Base-by-base conservation (phyloP, 1,140 invertebrate genomes). In the Neelides sp. region DNA sequence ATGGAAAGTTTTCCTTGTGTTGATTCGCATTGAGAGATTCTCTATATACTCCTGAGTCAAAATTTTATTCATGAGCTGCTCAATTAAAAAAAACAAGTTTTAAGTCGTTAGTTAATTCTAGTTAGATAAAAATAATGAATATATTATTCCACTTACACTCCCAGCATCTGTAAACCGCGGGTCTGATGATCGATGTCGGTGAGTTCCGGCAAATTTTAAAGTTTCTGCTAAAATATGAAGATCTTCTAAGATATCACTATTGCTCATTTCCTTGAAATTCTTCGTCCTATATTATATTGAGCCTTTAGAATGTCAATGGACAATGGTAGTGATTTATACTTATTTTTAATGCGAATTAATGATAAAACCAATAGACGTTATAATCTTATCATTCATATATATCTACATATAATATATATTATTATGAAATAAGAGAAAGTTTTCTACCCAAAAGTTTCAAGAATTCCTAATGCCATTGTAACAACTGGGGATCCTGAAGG, bases 181-280 rank as follows among this genome's bases (percentile, higher is more conserved):
- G 72, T 98, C 94, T 1, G 83, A 91, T 17, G 98, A 65, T 61
- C 80, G 73, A 7, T 79, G 81, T 53, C 92, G 74, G 40, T 78
- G 74, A 0, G 88, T 88, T 64, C 83, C 95, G 0, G 85, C 87
- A 68, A 85, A 90, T 66, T 98, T 98, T 55, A 90, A 82, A 0
- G 88, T 77, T 67, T 98, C 94, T 13, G 82, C 73, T 26, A 95
- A 83, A 50, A 84, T 75, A 64, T 95, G 90, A 22, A 30, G 36
- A 51, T 61, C 58, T 19, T 45, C 7, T 32, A n/a, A n/a, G n/a
- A n/a, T n/a, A n/a, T n/a, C n/a, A n/a, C n/a, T n/a, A n/a, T n/a
- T n/a, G n/a, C n/a, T n/a, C n/a, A n/a, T n/a, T n/a, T n/a, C n/a
- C n/a, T n/a, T n/a, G n/a, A n/a, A n/a, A n/a, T n/a, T n/a, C n/a